Evolutionary conservation across 2,797 vertebrate species (phyloP).

Genomic region (Pelochelys cantorii): DNA sequence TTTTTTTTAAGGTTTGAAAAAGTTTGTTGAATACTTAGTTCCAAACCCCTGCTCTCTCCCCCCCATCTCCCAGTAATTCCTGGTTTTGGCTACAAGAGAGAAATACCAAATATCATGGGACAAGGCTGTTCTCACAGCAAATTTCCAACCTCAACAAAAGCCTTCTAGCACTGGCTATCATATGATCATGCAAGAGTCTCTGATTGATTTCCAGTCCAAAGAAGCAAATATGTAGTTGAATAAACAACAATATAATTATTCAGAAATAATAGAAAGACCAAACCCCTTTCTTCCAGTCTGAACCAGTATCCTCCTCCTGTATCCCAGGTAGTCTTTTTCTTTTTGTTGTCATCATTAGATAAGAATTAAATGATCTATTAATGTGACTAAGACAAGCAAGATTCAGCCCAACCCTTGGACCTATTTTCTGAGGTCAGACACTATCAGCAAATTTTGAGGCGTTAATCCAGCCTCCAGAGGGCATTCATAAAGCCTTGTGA

Average conservation of each 20-base stretch:
- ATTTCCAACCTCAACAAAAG: neutral
- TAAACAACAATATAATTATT: neutral
- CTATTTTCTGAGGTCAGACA: neutral
- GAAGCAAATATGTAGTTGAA: neutral
- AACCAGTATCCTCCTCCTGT: neutral
- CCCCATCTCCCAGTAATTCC: neutral
- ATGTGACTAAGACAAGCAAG: neutral
- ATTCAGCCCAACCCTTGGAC: neutral
- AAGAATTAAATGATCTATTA: neutral
- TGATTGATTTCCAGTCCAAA: neutral
- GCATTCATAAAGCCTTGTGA: slow-evolving; percentile 26
- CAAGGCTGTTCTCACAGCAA: neutral
- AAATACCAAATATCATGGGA: neutral
- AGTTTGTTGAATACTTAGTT: neutral
- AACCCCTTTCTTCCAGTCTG: neutral
- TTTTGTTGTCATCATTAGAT: neutral
- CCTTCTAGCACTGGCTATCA: neutral
- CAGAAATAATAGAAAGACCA: neutral
- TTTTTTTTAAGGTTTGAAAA: slow-evolving; percentile 31
- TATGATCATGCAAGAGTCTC: neutral
- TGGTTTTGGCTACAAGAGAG: neutral
- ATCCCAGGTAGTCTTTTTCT: neutral
- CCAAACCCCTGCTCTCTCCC: neutral
- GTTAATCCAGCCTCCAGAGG: slow-evolving; percentile 67
- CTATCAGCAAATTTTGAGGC: neutral